Conservation (phyloP, 2,113 vertebrate species). For the Numenius arquata region DNA sequence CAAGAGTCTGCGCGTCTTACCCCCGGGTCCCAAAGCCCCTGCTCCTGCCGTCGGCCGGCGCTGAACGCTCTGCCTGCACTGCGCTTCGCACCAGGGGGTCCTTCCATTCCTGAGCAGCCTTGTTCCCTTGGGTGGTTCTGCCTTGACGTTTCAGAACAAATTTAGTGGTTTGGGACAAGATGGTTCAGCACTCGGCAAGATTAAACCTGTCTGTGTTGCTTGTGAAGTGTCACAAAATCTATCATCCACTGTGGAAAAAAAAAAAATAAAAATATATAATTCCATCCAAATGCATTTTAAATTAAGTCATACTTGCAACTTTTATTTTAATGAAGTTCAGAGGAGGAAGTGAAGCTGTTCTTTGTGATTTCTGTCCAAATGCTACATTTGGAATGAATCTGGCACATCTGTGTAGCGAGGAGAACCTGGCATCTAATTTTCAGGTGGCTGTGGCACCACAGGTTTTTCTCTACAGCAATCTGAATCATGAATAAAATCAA, state of each 20-base stretch:
- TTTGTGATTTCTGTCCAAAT: background rate
- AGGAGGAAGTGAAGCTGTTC: background rate
- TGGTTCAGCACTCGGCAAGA: background rate
- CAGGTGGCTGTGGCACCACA: background rate
- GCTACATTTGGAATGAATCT: background rate
- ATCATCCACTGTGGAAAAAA: background rate
- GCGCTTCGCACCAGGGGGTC: background rate
- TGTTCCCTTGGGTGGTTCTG: background rate
- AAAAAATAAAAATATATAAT: background rate
- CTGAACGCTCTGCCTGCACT: background rate
- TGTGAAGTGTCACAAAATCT: background rate
- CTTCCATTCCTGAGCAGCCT: background rate
- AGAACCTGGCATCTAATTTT: background rate
- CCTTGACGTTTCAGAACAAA: background rate
- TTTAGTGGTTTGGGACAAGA: background rate
- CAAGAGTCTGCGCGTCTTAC: background rate
- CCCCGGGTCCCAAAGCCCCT: background rate
- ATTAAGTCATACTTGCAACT: background rate
- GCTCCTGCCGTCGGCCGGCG: background rate
- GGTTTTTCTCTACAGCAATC: background rate
- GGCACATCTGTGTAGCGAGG: background rate
- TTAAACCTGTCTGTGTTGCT: background rate
- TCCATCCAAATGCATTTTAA: background rate
- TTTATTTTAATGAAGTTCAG: background rate
- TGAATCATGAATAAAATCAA: background rate